Percentiles rank a stretch among this genome's conserved stretches.
Conservation (phyloP, 1,140 invertebrate genomes). For the Kradibia gibbosae region DNA sequence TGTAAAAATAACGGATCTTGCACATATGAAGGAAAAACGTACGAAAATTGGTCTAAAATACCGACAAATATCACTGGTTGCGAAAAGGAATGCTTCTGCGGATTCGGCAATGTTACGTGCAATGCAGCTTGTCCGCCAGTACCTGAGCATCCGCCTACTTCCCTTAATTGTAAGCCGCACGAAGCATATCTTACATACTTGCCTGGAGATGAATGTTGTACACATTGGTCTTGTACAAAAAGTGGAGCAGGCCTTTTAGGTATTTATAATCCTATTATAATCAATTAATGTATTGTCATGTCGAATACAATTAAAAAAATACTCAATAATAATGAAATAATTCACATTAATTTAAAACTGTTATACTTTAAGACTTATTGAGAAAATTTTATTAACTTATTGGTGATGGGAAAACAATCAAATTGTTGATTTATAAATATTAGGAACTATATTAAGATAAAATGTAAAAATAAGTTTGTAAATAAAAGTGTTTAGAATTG, state of each 20-base stretch:
- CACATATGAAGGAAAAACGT: conserved; percentile 78
- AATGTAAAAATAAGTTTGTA: background rate
- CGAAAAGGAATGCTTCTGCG: conserved; percentile 88
- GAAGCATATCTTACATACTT: conserved; percentile 79
- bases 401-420: conserved; percentile 30
- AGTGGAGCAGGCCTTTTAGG: conserved; percentile 51
- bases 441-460: background rate
- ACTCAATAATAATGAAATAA: background rate
- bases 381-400: conserved; percentile 21
- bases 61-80: conserved; percentile 82
- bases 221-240: conserved; percentile 79
- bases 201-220: conserved; percentile 86
- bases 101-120: conserved; percentile 89
- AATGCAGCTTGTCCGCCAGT: conserved; percentile 84
- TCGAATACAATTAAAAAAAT: too few species aligned
- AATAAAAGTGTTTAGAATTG: background rate
- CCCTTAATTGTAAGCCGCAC: conserved; percentile 79
- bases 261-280: conserved; percentile 39
- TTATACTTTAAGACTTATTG: background rate
- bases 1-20: conserved; percentile 87
- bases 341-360: background rate
- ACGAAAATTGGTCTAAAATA: conserved; percentile 74
- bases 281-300: background rate
- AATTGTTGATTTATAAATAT: background rate
- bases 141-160: conserved; percentile 80